Conservation (phyloP, 2,888 invertebrate species). For the Drosophila demipolita region DNA sequence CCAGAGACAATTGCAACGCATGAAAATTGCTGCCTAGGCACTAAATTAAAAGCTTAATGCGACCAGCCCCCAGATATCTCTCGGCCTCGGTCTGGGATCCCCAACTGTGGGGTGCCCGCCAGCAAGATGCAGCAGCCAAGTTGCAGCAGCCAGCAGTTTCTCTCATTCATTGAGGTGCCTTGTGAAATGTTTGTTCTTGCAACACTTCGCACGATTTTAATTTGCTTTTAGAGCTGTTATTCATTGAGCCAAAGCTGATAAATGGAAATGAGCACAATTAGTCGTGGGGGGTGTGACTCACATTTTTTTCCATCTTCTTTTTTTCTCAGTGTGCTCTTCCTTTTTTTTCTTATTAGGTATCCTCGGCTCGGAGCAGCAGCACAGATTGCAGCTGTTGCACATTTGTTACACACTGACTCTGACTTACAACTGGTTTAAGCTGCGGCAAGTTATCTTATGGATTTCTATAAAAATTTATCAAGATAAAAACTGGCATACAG, state of each 20-base stretch:
- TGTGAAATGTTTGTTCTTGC: slow-evolving; percentile 54
- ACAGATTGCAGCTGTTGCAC: slow-evolving; percentile 38
- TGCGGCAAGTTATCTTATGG: slow-evolving; percentile 28
- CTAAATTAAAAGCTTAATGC: slow-evolving; percentile 76
- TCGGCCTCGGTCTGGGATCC: neutral
- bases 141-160: slow-evolving; percentile 8
- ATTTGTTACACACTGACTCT: neutral
- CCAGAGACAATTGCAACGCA: slow-evolving; percentile 56
- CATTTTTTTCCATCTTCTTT: neutral
- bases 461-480: slow-evolving; percentile 47
- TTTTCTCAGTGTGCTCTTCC: neutral
- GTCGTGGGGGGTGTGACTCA: slow-evolving; percentile 73
- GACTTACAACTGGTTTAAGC: slow-evolving; percentile 40
- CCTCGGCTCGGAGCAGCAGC: slow-evolving; percentile 18
- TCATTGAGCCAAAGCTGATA: slow-evolving; percentile 66
- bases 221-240: slow-evolving; percentile 67
- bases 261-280: slow-evolving; percentile 77
- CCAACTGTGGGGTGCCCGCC: slow-evolving; percentile 1
- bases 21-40: slow-evolving; percentile 63
- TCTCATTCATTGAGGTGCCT: slow-evolving; percentile 51
- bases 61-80: slow-evolving; percentile 36
- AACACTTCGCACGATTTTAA: slow-evolving; percentile 73
- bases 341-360: neutral
- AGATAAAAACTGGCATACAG: slow-evolving; percentile 45
- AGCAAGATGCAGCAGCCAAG: neutral